Base-by-base conservation (phyloP, 2,797 vertebrate species). In the Syngnathus rostellatus region DNA sequence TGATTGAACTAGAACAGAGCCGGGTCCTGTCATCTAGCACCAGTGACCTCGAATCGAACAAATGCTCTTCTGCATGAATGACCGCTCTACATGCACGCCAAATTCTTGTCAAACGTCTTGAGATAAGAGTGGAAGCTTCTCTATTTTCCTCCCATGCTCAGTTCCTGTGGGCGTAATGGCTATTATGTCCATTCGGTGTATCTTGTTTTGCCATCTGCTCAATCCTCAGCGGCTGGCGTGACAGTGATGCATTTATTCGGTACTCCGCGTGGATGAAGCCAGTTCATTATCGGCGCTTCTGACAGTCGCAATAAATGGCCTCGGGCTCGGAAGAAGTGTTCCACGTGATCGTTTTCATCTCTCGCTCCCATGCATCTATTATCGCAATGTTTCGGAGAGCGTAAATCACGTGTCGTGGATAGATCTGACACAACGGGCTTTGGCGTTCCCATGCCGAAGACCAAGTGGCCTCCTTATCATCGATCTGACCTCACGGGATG, bases 401-500 rank as follows among this genome's bases (percentile, higher is more conserved):
- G 60, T 79, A 78, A 82, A 85, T 85, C 83, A 82, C 51, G 46
- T 1, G 71, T 37, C 8, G 16, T 4, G 14, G 62, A 31, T 6
- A 45, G 60, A 62, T 62, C 40, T 16, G 60, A 45, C 40, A 14
- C 50, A 21, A 64, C 62, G 70, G 61, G 46, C 16, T 61, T 72
- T 66, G 65, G 60, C 63, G 84, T 90, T 89, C 86, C 79, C 83
- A 82, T 79, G 77, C 73, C 43, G 64, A 72, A 57, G 71, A 66
- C 70, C 64, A 31, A 12, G 58, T 14, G 62, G 73, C 68, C 67
- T 77, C 79, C 85, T 87, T 88, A 88, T 88, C 85, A 65, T 60
- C 62, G 6, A 81, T 84, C 81, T 83, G 82, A 86, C 82, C 84
- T 76, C 76, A 69, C 79, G 65, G 83, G 88, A 88, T 74, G 80